Percentiles rank a stretch among this genome's conserved stretches.
Evolutionary conservation across 2,113 vertebrate species (phyloP).

Genomic region (Pyxicephalus adspersus): DNA sequence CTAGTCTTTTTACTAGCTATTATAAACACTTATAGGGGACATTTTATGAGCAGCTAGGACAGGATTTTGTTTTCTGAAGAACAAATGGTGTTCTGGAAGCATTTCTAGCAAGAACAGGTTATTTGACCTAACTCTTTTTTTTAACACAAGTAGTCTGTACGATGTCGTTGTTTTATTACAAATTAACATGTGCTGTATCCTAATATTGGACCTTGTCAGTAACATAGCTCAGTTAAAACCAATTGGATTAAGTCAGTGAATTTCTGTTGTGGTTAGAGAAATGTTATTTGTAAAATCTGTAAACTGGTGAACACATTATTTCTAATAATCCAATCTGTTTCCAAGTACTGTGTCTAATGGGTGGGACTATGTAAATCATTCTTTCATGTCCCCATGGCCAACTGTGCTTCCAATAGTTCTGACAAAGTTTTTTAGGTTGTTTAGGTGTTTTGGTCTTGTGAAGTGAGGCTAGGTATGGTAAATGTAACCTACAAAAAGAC

Average conservation of each 20-base stretch:
- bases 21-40: constrained; percentile 76
- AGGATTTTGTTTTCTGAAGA: constrained; percentile 70
- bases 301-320: not conserved
- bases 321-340: constrained; percentile 7
- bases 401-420: too few relatives aligned
- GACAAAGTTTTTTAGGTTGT: too few relatives aligned
- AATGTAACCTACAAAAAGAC: too few relatives aligned
- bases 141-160: constrained; percentile 1
- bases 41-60: constrained; percentile 76
- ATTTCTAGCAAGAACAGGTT: constrained; percentile 71
- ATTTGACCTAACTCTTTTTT: constrained; percentile 53
- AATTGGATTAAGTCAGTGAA: constrained; percentile 37
- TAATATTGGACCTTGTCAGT: constrained; percentile 28
- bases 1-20: constrained; percentile 76
- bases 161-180: constrained; percentile 38
- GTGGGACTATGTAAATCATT: too few relatives aligned
- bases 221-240: constrained; percentile 22
- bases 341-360: too few relatives aligned
- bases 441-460: too few relatives aligned
- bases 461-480: too few relatives aligned
- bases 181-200: constrained; percentile 46
- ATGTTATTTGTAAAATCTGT: constrained; percentile 24
- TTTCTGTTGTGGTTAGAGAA: constrained; percentile 40
- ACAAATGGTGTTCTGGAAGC: constrained; percentile 66
- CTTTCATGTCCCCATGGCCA: too few relatives aligned